Base-by-base conservation (phyloP, 2,797 vertebrate species). In the Limnodromus scolopaceus region DNA sequence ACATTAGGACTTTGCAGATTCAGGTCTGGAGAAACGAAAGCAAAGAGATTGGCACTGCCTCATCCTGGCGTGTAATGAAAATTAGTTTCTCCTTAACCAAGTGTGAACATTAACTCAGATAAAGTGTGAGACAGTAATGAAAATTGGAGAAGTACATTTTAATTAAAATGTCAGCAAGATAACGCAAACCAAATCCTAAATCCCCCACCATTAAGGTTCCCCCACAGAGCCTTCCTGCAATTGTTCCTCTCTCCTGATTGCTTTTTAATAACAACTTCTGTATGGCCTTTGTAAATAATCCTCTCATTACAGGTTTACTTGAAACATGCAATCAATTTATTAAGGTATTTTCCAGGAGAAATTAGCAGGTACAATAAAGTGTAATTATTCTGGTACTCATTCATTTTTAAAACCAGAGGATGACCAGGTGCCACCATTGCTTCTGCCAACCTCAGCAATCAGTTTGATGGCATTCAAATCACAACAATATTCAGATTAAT, bases 81-180 rank as follows among this genome's bases (percentile, higher is more conserved):
- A 87, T 58, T 1, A 89, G 58, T 88, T 75, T 12, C 18, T 34
- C 48, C 84, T 92, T 96, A 94, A 96, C 89, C 63, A 83, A 92
- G 75, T 92, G 68, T 91, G 91, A 93, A 97, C 96, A 82, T 95
- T 96, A 97, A 97, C 95, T 97, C 97, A 96, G 84, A 95, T 93
- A 81, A 96, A 96, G 85, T 25, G 48, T 72, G 75, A 97, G 94
- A 92, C 55, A 87, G 93, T 94, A 96, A 97, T 92, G 91, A 96
- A 66, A 97, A 93, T 64, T 55, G 63, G 51, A 96, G 64, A n/a
- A 20, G 74, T 54, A 83, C 13, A 32, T 92, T 95, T 97, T 97
- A 97, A 97, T 97, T 95, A 96, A 58, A 93, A 95, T 89, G 72
- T 85, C 82, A 95, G 90, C 94, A 97, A 96, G 93, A 93, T 74